These are phyloP conservation scores for Chloebia gouldiae DNA, from an alignment of 2,113 vertebrate genomes.

Conservation along the genomic window DNA sequence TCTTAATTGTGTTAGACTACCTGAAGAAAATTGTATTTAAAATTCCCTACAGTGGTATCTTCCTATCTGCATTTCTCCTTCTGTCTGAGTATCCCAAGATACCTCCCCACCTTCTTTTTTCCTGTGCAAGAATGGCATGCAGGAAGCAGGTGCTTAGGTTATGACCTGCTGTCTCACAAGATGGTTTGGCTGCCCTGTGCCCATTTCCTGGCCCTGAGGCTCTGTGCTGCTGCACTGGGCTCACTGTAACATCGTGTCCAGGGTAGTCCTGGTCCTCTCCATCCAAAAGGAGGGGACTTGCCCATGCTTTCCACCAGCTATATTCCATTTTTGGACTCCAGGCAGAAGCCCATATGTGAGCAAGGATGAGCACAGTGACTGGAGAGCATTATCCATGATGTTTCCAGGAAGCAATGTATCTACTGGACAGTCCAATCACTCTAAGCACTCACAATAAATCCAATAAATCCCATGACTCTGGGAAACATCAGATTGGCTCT, in stretches of 20 bases:
- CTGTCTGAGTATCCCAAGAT: neutral
- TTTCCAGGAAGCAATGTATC: neutral
- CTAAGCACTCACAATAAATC: neutral
- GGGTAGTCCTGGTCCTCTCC: neutral
- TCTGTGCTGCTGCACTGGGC: neutral
- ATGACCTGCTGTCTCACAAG: neutral
- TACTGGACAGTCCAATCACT: neutral
- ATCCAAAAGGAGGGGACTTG: neutral
- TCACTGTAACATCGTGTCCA: rapidly evolving
- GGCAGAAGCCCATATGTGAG: neutral
- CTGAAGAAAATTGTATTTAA: slow-evolving; percentile 5
- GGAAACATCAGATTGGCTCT: neutral
- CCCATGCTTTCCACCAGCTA: neutral
- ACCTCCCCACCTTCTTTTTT: neutral
- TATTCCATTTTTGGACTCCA: neutral
- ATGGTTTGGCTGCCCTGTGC: neutral
- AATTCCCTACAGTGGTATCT: neutral
- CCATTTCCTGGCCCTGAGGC: neutral
- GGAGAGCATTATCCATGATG: neutral
- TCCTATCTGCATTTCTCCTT: neutral
- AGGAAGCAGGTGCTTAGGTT: neutral
- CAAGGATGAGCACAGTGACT: neutral
- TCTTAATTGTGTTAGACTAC: neutral
- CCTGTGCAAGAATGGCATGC: neutral
- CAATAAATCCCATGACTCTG: neutral